Evolutionary conservation across 2,797 vertebrate species (phyloP), one percentile per base, ranked within the genome.

Genomic region (Pempheris klunzingeri): DNA sequence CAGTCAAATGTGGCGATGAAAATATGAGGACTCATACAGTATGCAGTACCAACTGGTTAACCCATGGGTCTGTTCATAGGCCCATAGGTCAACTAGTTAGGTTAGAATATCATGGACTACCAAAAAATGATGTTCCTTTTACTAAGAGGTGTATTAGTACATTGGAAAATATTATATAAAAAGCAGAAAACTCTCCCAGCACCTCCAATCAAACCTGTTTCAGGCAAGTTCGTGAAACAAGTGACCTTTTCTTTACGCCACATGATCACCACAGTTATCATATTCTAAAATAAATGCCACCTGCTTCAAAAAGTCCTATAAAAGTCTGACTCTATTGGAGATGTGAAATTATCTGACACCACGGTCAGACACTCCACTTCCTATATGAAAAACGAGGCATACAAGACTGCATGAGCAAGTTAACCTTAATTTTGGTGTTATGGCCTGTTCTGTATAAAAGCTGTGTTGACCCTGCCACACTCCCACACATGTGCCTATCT

Each of bases 271-370:
- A n/a, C 38, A 49, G 30, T 9, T 22, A 60, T 61, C 20, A n/a
- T 5, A 67, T 52, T 52, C 34, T 17, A 55, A 71, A 75, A 66
- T 57, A 70, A 83, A 71, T 71, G 54, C 46, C 28, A 67, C 39
- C 41, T 77, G 2, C 34, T 17, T 43, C 41, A 26, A 14, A 53
- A 74, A 44, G 1, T 20, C 9, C 14, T 22, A 30, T 34, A 68
- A 67, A 28, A 46, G 3, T 8, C 32, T 13, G 11, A 32, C 6
- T 36, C 2, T 24, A 41, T 24, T n/a, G 8, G 4, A 12, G 13
- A 46, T 20, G 22, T 41, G 32, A 52, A 66, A 22, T 43, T 20
- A 50, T 38, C 43, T 39, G 32, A 39, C 28, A 18, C 41, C 1
- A 0, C 32, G 28, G 34, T 32, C 26, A 61, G n/a, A 46, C 4